Evolutionary conservation across 2,113 vertebrate species (phyloP).

Genomic region (Nyctereutes procyonoides): DNA sequence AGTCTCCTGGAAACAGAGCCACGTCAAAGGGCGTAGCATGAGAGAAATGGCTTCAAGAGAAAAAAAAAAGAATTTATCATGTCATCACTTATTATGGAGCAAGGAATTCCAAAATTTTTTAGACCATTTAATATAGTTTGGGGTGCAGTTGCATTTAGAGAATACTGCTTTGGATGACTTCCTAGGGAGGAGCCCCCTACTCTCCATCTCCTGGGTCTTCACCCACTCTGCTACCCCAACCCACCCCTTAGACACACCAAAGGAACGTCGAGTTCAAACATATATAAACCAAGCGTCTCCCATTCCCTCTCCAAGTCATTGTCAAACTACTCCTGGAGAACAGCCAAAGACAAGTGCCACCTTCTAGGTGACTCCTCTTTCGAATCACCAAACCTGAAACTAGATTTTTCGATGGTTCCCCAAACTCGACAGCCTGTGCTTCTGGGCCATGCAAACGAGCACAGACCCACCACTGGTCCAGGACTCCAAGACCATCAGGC

Average conservation of each 20-base stretch:
- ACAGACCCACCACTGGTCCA: not conserved
- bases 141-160: too few species aligned
- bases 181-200: not conserved
- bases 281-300: not conserved
- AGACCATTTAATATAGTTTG: not conserved
- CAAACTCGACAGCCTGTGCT: not conserved
- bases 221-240: not conserved
- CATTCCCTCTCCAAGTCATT: not conserved
- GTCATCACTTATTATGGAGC: not conserved
- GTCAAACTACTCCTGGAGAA: not conserved
- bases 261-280: not conserved
- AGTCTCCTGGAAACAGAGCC: not conserved
- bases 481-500: not conserved
- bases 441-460: not conserved
- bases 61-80: not conserved
- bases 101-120: not conserved
- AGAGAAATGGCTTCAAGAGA: not conserved
- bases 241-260: not conserved
- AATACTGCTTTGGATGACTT: not conserved
- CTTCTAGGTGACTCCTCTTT: not conserved
- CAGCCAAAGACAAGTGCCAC: not conserved
- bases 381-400: not conserved
- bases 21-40: not conserved
- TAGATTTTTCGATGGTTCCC: not conserved
- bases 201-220: accelerated